Evolutionary conservation across 1,140 invertebrate species (phyloP), one percentile per base, ranked within the genome.

Genomic region (Dufourea novaeangliae): DNA sequence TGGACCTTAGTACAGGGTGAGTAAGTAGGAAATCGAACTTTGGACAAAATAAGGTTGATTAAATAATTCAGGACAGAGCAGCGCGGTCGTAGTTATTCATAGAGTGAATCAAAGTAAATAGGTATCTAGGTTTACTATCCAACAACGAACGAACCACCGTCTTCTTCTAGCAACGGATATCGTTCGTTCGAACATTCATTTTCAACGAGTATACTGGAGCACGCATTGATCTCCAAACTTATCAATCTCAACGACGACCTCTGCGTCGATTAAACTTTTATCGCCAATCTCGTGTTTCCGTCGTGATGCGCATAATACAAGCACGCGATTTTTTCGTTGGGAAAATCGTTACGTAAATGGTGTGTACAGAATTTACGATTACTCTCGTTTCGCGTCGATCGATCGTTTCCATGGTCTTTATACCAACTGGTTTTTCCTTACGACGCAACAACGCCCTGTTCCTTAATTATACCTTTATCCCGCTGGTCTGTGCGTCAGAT

Each of bases 391-490:
- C 52, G 52, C 52, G 25, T 27, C 25, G 34, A 54, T 50, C n/a
- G 39, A 2, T 46, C 62, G 22, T 10, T n/a, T 52, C 11, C 12
- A 11, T 14, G 12, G 20, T 20, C 8, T 46, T n/a, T n/a, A n/a
- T n/a, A n/a, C n/a, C n/a, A n/a, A 29, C 27, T 0, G 37, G 10
- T 54, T 12, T 82, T 50, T 61, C 63, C 54, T 34, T 54, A 59
- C 27, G 7, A 71, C 20, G n/a, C 27, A n/a, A 46, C 59, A 34
- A 11, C 8, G 29, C 20, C 32, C 3, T 37, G 34, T 41, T 54
- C 64, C 73, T 66, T 77, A 77, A 83, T 83, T 77, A 83, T 64
- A 73, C 11, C 54, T 80, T 77, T 80, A 69, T 69, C 39, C 41
- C 34, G n/a, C 22, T 8, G n/a, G n/a, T n/a, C 17, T 25, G 34